Percentiles rank a stretch among this genome's conserved stretches.
phyloP scores from a whole-genome alignment of 2,113 vertebrate genomes.

The Salvelinus fontinalis region DNA sequence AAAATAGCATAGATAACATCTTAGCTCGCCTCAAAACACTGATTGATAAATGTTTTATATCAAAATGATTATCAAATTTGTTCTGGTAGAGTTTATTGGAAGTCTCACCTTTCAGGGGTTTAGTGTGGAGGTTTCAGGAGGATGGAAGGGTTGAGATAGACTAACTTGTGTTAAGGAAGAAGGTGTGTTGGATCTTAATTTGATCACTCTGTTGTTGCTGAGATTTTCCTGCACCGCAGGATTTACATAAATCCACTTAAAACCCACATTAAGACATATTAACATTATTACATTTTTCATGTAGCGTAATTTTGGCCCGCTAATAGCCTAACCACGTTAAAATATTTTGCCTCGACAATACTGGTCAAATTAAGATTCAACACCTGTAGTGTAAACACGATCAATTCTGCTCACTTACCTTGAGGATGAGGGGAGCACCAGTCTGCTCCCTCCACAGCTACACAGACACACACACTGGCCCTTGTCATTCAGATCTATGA shows the following conservation, averaged over 20 bases:
- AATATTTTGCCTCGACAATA: too few species aligned
- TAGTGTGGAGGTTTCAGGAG: background rate
- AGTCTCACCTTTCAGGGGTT: background rate
- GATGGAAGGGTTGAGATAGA: background rate
- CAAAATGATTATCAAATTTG: background rate
- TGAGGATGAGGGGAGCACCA: background rate
- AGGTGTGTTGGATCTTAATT: too few species aligned
- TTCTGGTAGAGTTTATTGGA: background rate
- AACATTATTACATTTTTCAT: too few species aligned
- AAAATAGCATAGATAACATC: conserved; percentile 70
- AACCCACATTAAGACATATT: too few species aligned
- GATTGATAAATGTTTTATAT: conserved; percentile 25
- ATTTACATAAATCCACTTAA: too few species aligned
- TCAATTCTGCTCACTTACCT: background rate
- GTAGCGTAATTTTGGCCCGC: too few species aligned
- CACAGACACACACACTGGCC: conserved; percentile 49
- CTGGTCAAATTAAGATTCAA: too few species aligned
- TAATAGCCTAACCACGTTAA: too few species aligned
- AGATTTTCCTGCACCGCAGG: too few species aligned
- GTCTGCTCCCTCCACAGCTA: background rate
- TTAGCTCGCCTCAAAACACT: conserved; percentile 37
- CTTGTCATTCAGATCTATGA: conserved; percentile 82
- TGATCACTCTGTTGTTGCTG: too few species aligned
- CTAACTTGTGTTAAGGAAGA: background rate
- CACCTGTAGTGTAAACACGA: background rate